phyloP scores from a whole-genome alignment of 2,888 invertebrate species.

The Andrena bicolor region DNA sequence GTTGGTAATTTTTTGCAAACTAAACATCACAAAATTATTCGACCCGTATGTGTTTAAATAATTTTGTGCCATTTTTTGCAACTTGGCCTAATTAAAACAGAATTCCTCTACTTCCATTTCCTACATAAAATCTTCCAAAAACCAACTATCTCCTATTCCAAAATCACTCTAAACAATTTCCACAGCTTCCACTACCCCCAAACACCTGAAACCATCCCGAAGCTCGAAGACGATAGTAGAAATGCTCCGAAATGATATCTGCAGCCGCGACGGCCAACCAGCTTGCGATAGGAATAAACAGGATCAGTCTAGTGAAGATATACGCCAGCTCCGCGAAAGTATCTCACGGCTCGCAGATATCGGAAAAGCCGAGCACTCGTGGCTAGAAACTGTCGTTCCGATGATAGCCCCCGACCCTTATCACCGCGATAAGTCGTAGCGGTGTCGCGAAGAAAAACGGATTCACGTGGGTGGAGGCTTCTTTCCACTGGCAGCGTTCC shows the following conservation, averaged over 20 bases:
- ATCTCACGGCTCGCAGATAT: too few species aligned
- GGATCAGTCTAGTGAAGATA: background rate
- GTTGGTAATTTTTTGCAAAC: too few species aligned
- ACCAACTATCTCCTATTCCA: background rate
- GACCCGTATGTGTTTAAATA: too few species aligned
- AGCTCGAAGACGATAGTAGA: background rate
- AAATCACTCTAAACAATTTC: background rate
- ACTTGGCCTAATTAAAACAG: too few species aligned
- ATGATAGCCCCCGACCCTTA: constrained; percentile 30
- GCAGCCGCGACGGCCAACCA: background rate
- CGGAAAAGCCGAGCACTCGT: constrained; percentile 6
- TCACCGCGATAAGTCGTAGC: constrained; percentile 38
- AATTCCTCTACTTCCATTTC: too few species aligned
- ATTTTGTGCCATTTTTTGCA: too few species aligned
- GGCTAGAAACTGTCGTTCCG: constrained; percentile 29
- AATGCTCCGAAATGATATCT: background rate
- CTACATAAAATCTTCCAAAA: background rate
- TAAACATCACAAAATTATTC: too few species aligned
- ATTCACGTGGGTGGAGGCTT: constrained; percentile 55
- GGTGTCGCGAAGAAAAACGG: constrained; percentile 38
- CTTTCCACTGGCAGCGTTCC: constrained; percentile 24
- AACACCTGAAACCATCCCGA: background rate
- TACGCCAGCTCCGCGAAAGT: background rate
- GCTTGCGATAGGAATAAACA: constrained; percentile 15
- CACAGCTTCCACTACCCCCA: background rate